A percentile compares a stretch with the other conserved stretches of the same genome.
phyloP scores from a whole-genome alignment of 2,888 invertebrate genomes.

The Agonum fuliginosum region DNA sequence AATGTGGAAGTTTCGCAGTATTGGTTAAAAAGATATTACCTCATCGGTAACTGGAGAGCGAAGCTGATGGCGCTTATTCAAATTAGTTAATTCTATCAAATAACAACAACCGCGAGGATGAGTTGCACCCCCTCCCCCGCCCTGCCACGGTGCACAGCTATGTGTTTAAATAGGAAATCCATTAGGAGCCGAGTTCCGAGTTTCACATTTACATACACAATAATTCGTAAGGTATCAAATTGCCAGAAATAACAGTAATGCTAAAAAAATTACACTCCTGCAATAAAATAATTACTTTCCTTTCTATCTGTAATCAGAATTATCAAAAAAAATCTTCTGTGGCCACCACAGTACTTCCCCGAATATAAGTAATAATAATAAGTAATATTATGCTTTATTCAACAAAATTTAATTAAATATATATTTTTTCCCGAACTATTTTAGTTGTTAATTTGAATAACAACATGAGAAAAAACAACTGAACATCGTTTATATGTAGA shows the following conservation, averaged over 20 bases:
- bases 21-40: conserved; percentile 54
- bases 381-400: too few species aligned
- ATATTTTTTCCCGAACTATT: too few species aligned
- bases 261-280: neutral
- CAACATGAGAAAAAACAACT: too few species aligned
- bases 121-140: neutral
- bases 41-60: conserved; percentile 48
- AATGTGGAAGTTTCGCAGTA: conserved; percentile 39
- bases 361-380: too few species aligned
- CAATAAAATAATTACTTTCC: too few species aligned
- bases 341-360: too few species aligned
- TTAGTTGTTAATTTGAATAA: too few species aligned
- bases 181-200: conserved; percentile 20
- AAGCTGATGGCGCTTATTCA: conserved; percentile 55
- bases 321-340: too few species aligned
- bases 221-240: conserved; percentile 53
- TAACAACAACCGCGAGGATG: conserved; percentile 54
- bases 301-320: too few species aligned
- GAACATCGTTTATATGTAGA: too few species aligned
- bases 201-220: conserved; percentile 50
- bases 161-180: conserved; percentile 47
- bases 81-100: conserved; percentile 60
- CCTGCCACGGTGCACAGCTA: neutral
- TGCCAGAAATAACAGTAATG: too few species aligned
- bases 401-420: too few species aligned